Base-by-base conservation (phyloP, 2,113 vertebrate genomes). In the Manacus vitellinus region DNA sequence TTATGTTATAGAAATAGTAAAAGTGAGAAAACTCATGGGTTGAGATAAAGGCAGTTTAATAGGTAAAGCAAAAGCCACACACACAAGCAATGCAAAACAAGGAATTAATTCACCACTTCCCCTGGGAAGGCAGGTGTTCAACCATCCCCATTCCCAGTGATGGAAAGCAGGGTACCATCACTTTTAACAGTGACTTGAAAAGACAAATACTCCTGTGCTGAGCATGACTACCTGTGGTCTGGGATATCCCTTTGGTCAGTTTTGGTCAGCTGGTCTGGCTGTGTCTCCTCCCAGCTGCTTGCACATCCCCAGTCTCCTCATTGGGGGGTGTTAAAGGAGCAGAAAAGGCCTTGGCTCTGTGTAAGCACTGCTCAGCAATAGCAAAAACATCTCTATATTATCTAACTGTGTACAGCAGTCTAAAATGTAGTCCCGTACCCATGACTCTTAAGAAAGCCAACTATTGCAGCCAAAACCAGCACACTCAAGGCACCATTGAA, bases 221-320 rank as follows among this genome's bases (percentile, higher is more conserved):
- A 47, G 47, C 62, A 4, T 7, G n/a, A 7, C n/a, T 39, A 28
- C 20, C 1, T 3, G 14, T 1, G 12, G 21, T 10, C 16, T 76
- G 78, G n/a, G 16, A 12, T 49, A 12, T 14, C 39, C 10, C 59
- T 44, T 35, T 23, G 28, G 5, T 5, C 67, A 55, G 4, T 0
- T 37, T n/a, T 24, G 41, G 12, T 13, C 66, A 59, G 37, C 39
- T 59, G 7, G 30, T n/a, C 39, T 68, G n/a, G 6, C 3, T 41
- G 46, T 54, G 46, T 17, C 54, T 46, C 46, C 62, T 82, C 13
- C 15, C 59, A 73, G 35, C 35, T 41, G 22, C 47, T 31, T 31
- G n/a, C 47, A 21, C 33, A 39, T 15, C 46, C 27, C 16, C 49
- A 21, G 19, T 43, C 39, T 72, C 67, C 51, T 56, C 25, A 2